These are phyloP conservation scores for Azemiops feae DNA, from an alignment of 2,113 vertebrate genomes.

Conservation along the genomic window DNA sequence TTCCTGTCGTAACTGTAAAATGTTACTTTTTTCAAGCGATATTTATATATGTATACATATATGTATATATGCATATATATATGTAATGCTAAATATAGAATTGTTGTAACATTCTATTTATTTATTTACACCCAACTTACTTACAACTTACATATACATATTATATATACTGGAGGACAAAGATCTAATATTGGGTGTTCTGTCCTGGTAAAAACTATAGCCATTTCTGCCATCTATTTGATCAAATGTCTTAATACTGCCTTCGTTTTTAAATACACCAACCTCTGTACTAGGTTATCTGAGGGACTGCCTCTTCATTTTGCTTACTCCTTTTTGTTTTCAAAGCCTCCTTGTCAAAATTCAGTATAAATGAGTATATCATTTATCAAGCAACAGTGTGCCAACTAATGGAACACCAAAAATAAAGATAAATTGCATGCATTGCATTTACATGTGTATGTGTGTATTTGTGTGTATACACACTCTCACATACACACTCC, in stretches of 20 bases:
- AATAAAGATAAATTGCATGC: constrained; percentile 44
- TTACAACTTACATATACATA: neutral
- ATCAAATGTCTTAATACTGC: neutral
- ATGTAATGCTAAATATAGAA: neutral
- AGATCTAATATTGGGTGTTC: neutral
- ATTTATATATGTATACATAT: neutral
- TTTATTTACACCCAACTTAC: neutral
- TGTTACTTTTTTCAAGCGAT: neutral
- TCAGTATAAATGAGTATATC: constrained; percentile 45
- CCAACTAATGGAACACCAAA: constrained; percentile 42
- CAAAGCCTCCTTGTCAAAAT: constrained; percentile 47
- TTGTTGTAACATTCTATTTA: neutral
- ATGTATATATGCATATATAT: no score
- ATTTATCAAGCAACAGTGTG: neutral
- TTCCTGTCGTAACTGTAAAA: neutral
- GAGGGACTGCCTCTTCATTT: no score
- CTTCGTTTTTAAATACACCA: neutral
- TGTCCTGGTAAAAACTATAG: neutral
- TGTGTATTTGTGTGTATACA: neutral
- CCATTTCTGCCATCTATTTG: neutral
- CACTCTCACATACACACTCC: neutral
- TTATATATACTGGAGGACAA: neutral
- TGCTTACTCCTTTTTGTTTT: constrained; percentile 55
- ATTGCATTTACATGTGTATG: neutral
- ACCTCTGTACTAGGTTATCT: constrained; percentile 48